These are phyloP conservation scores for Potorous gilbertii DNA, from an alignment of 2,797 vertebrate species.

Conservation along the genomic window DNA sequence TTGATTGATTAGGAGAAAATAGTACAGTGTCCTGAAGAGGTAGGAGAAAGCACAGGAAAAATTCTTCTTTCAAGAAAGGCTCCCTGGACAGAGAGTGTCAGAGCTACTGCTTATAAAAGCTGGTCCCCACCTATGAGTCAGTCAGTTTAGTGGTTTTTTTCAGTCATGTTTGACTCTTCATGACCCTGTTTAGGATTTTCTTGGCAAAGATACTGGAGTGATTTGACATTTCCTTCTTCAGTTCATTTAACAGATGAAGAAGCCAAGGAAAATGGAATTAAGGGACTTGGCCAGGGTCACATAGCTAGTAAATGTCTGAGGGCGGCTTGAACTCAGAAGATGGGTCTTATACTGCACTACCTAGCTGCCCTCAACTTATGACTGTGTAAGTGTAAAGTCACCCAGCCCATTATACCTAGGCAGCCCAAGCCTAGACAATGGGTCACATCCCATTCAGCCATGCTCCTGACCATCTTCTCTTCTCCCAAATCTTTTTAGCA, in stretches of 20 bases:
- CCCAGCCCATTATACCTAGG: too few species aligned
- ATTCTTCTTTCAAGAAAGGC: not conserved
- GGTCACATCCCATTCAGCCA: not conserved
- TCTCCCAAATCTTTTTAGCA: not conserved
- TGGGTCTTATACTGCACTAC: too few species aligned
- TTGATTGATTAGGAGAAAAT: too few species aligned
- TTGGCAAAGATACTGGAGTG: not conserved
- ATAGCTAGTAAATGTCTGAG: not conserved
- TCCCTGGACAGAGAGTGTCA: not conserved
- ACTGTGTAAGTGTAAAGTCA: too few species aligned
- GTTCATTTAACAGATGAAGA: not conserved
- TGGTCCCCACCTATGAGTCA: not conserved
- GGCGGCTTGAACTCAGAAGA: too few species aligned
- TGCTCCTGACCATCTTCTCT: not conserved
- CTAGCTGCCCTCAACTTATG: too few species aligned
- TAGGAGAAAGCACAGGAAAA: not conserved
- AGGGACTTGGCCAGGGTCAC: not conserved
- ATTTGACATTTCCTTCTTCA: not conserved
- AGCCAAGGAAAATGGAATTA: not conserved
- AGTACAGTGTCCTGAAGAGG: not conserved
- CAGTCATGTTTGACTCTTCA: not conserved
- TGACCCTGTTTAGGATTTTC: not conserved
- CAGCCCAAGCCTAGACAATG: too few species aligned
- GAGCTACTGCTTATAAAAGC: not conserved
- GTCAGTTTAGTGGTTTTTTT: not conserved